Evolutionary conservation across 1,140 invertebrate genomes (phyloP), one percentile per base, ranked within the genome.

Genomic region (Drosophila equinoxialis): DNA sequence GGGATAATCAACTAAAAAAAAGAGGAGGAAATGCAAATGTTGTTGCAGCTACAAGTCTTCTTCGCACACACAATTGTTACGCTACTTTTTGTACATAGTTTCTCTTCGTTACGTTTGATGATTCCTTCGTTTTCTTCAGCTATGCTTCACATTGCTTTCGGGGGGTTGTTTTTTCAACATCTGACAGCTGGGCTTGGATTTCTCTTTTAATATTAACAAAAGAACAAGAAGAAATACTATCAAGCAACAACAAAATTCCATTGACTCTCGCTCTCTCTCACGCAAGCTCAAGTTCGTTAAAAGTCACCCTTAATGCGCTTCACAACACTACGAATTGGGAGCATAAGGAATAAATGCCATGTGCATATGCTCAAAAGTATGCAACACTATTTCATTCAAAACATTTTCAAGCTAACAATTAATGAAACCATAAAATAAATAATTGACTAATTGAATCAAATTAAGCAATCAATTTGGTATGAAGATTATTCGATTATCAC

Each of bases 41-140:
- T 58, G 71, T 70, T 51, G 45, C 83, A 87, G 83, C 83, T 87
- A 87, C 83, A 87, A 87, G 83, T 87, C 83, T 87, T 87, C 83
- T 89, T 87, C 83, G 20, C 45, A 51, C 83, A 80, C 83, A 89
- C 83, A 87, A 87, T 73, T 87, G 79, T 71, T 86, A 79, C 83
- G 71, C 68, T 87, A 72, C 66, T 82, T 87, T 70, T 80, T 77
- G 66, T 69, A 67, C 63, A 17, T 61, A 62, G 48, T 48, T 45
- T 35, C 41, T 63, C 65, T 51, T 26, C 37, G 33, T 37, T 42
- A 68, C 51, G 60, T 67, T 17, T 26, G 3, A 30, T 13, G 23
- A 3, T 11, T 20, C 66, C 23, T 48, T 66, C 33, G 41, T 45
- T 55, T 58, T 39, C 42, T 48, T 41, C 48, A 6, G n/a, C 70